phyloP scores from a whole-genome alignment of 2,113 vertebrate species.

The Falcunculus frontatus region DNA sequence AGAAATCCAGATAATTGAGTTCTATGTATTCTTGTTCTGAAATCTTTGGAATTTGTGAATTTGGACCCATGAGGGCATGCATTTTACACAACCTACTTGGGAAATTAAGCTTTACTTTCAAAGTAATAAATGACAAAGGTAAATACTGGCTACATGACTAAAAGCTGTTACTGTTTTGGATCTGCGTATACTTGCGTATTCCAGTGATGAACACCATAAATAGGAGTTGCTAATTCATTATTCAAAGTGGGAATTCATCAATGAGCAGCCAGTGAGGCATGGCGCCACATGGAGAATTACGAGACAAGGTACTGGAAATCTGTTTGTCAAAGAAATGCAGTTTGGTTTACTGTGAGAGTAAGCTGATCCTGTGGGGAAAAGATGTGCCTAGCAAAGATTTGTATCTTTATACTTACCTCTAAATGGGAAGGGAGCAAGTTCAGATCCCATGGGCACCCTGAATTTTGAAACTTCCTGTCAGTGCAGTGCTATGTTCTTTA shows the following conservation, averaged over 20 bases:
- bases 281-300: neutral
- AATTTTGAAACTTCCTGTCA: slow-evolving; percentile 27
- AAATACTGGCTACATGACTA: neutral
- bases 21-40: neutral
- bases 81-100: neutral
- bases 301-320: neutral
- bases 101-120: neutral
- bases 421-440: slow-evolving; percentile 17
- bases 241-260: neutral
- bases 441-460: slow-evolving; percentile 15
- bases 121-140: neutral
- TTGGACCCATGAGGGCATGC: neutral
- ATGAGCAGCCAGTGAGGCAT: neutral
- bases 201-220: neutral
- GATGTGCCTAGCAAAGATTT: neutral
- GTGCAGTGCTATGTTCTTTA: rapidly evolving
- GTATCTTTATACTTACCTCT: slow-evolving; percentile 12
- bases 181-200: neutral
- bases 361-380: neutral
- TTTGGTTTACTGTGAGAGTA: slow-evolving; percentile 5
- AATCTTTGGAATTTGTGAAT: neutral
- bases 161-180: neutral
- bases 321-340: neutral
- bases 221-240: neutral
- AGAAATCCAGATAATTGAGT: neutral